Evolutionary conservation across 2,113 vertebrate genomes (phyloP).

Genomic region (Suricata suricatta): DNA sequence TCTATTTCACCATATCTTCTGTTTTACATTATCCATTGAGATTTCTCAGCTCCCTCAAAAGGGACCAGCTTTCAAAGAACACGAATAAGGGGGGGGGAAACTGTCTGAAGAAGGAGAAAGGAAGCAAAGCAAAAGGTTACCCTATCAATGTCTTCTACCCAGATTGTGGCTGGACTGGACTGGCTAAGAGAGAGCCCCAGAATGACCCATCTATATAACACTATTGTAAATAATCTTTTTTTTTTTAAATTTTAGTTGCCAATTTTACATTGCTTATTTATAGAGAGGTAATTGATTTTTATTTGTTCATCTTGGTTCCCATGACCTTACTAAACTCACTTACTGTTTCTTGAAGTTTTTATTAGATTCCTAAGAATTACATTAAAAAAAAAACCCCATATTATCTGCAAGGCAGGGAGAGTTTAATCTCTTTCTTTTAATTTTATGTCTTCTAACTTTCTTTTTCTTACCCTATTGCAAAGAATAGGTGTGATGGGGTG

Average conservation of each 20-base stretch:
- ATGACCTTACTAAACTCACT: not conserved
- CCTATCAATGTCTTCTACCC: not conserved
- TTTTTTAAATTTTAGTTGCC: not conserved
- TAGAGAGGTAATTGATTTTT: not conserved
- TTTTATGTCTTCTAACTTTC: not conserved
- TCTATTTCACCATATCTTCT: not conserved
- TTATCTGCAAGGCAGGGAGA: not conserved
- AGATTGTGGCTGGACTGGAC: rapidly evolving
- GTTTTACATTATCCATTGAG: not conserved
- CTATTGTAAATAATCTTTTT: not conserved
- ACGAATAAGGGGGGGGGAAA: not conserved
- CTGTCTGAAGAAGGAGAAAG: not conserved
- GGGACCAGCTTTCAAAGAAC: not conserved
- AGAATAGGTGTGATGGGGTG: not conserved
- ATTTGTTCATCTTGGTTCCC: not conserved
- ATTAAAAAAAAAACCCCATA: not conserved
- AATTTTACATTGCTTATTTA: not conserved
- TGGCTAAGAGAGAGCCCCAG: not conserved
- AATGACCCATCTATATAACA: not conserved
- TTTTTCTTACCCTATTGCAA: not conserved
- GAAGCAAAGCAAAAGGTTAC: not conserved
- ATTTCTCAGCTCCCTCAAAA: not conserved
- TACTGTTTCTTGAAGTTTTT: not conserved
- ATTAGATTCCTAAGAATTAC: not conserved
- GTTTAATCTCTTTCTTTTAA: not conserved